A percentile compares a stretch with the other conserved stretches of the same genome.
Conservation (phyloP, 1,140 invertebrate species). For the Littorina saxatilis region DNA sequence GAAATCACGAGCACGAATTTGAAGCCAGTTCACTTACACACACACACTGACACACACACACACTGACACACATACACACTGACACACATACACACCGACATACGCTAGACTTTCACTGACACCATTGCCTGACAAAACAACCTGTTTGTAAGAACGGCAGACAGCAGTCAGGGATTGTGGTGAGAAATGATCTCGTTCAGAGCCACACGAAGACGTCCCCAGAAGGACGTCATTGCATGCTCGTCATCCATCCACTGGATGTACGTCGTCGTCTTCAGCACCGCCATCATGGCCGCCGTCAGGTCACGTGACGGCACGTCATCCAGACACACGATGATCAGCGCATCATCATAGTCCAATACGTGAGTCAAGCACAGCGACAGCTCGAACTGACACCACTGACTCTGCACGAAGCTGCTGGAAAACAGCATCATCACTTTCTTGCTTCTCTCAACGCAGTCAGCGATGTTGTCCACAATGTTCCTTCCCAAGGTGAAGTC, state of each 20-base stretch:
- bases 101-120: too few relatives aligned
- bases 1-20: too few relatives aligned
- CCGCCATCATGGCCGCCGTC: slow-evolving; percentile 27
- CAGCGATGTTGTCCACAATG: slow-evolving; percentile 59
- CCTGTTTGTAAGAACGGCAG: too few relatives aligned
- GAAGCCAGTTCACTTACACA: too few relatives aligned
- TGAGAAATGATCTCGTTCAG: slow-evolving; percentile 12
- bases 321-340: slow-evolving; percentile 45
- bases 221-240: slow-evolving; percentile 7
- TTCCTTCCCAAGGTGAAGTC: slow-evolving; percentile 58
- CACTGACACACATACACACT: too few relatives aligned
- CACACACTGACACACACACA: too few relatives aligned
- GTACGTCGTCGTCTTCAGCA: slow-evolving; percentile 37
- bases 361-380: slow-evolving; percentile 63
- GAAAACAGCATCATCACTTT: slow-evolving; percentile 56
- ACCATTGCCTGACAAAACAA: too few relatives aligned
- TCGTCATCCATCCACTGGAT: slow-evolving; percentile 35
- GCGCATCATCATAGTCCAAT: slow-evolving; percentile 25
- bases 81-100: too few relatives aligned
- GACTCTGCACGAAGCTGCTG: slow-evolving; percentile 52
- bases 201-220: too few relatives aligned
- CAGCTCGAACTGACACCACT: slow-evolving; percentile 72
- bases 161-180: too few relatives aligned
- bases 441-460: slow-evolving; percentile 55
- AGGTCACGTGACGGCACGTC: slow-evolving; percentile 38